Percentiles rank a stretch among this genome's conserved stretches.
Conservation (phyloP, 2,797 vertebrate species). For the Pseudochaenichthys georgianus region DNA sequence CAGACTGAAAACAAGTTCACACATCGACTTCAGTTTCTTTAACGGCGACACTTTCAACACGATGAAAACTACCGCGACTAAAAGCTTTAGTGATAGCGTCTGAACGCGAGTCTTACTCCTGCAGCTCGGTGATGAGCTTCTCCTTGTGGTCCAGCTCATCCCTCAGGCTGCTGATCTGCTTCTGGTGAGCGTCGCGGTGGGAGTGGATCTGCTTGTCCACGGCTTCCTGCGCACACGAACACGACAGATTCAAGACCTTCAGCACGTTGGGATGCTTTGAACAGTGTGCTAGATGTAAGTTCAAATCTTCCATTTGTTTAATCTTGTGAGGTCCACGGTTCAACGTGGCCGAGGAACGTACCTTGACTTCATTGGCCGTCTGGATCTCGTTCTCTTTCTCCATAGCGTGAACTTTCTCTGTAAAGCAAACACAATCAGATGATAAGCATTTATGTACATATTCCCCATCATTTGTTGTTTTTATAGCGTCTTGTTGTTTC, state of each 20-base stretch:
- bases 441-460: neutral
- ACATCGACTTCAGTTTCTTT: no score
- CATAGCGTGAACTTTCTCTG: conserved; percentile 98
- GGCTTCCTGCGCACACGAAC: conserved; percentile 86
- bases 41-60: no score
- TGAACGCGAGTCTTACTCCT: conserved; percentile 89
- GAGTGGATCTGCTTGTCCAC: conserved; percentile 98
- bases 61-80: neutral
- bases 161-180: conserved; percentile 96
- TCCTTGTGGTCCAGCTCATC: conserved; percentile 96
- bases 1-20: conserved; percentile 79
- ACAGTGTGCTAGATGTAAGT: neutral
- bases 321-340: neutral
- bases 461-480: no score
- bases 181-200: conserved; percentile 96
- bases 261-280: neutral
- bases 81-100: neutral
- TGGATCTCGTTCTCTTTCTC: conserved; percentile 98
- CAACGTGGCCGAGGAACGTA: conserved; percentile 35
- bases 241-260: neutral
- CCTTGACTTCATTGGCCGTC: conserved; percentile 98
- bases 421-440: conserved; percentile 31
- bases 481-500: no score
- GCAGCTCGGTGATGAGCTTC: conserved; percentile 95
- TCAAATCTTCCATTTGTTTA: no score